Evolutionary conservation across 2,888 invertebrate species (phyloP), one percentile per base, ranked within the genome.

Genomic region (Icerya purchasi): DNA sequence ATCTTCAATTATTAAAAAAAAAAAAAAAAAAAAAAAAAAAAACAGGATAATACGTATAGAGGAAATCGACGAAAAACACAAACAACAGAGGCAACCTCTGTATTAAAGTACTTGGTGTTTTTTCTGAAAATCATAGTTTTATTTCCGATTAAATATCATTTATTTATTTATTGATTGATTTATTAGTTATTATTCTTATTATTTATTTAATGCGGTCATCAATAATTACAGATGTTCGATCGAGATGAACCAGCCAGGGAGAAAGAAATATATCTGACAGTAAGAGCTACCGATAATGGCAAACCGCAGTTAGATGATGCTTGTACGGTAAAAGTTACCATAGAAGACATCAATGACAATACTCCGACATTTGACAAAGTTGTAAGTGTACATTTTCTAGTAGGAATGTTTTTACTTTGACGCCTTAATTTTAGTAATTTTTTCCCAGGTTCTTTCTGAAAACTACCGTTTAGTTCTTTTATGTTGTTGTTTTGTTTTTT

Each of bases 261-360:
- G 82, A 73, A 88, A 83, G 74, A 80, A 77, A 62, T 75, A 14
- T 89, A 88, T 68, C 78, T 90, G 56, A 91, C 90, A 36, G 87
- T 94, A 5, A 81, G 88, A 70, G 96, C 91, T 0, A 87, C 86
- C 61, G 96, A 96, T 73, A 87, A 92, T 71, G 96, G 94, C 1
- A 80, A 82, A 65, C 91, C 92, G 1, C 83, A 84, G 55, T 75
- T 96, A 58, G 90, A 90, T 66, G 92, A 92, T 68, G 86, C 90
- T 59, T 96, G 96, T 72, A 91, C 91, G 3, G 87, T 96, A 70
- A 87, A 85, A 75, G 86, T 93, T 59, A 81, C 83, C 63, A 86
- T 94, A 64, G 82, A 81, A 68, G 96, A 96, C 73, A 82, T 90
- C 69, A 97, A 97, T 74, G 96, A 97, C 72, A 94, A 94, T 69